Percentiles rank a stretch among this genome's conserved stretches.
Conservation (phyloP, 2,888 invertebrate species). For the Caenorhabditis sp. region DNA sequence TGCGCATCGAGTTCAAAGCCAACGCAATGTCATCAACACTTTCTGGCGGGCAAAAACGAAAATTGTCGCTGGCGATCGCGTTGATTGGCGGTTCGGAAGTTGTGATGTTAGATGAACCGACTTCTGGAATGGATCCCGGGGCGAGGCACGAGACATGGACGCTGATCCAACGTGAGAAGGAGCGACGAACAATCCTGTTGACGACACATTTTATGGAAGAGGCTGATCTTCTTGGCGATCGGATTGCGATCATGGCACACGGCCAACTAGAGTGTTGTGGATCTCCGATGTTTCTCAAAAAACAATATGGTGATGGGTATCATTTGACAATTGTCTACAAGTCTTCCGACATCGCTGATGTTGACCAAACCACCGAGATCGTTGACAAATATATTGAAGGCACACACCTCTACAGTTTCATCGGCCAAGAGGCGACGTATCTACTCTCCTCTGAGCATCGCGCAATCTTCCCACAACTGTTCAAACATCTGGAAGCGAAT, state of each 20-base stretch:
- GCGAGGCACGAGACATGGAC: constrained; percentile 79
- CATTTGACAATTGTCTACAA: constrained; percentile 79
- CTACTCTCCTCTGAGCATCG: constrained; percentile 65
- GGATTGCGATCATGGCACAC: constrained; percentile 84
- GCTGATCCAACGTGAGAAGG: constrained; percentile 77
- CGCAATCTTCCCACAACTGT: constrained; percentile 75
- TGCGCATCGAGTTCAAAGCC: constrained; percentile 72
- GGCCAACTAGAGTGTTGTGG: constrained; percentile 84
- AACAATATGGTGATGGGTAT: constrained; percentile 85
- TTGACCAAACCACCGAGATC: constrained; percentile 20
- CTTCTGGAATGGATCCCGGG: constrained; percentile 75
- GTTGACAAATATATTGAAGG: constrained; percentile 24
- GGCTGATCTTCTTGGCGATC: constrained; percentile 84
- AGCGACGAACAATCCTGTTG: constrained; percentile 78
- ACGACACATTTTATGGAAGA: constrained; percentile 91
- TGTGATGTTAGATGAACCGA: constrained; percentile 68
- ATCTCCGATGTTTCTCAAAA: constrained; percentile 80
- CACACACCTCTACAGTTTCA: constrained; percentile 77
- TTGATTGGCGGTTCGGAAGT: constrained; percentile 79
- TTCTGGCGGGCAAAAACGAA: constrained; percentile 81
- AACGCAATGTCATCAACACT: constrained; percentile 73
- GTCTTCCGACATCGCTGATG: constrained; percentile 50
- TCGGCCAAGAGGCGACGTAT: constrained; percentile 82
- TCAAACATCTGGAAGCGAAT: constrained; percentile 78
- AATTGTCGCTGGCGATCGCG: constrained; percentile 81